Evolutionary conservation across 2,797 vertebrate species (phyloP), one percentile per base, ranked within the genome.

Genomic region (Hyperoplus lanceolatus): DNA sequence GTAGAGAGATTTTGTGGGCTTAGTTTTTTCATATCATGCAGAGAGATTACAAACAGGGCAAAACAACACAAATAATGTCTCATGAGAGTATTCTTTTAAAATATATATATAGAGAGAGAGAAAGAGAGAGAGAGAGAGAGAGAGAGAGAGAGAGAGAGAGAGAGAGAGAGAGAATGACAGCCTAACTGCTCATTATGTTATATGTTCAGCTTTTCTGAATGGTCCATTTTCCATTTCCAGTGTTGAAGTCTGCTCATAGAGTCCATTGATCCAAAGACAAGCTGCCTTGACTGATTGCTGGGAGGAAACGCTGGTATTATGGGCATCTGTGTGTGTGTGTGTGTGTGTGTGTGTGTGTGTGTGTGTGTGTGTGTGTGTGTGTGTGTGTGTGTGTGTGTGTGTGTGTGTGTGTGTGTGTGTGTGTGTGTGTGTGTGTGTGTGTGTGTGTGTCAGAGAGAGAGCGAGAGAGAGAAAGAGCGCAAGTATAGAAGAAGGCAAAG

Each of bases 401-500:
- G 15, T 80, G 79, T 80, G 61, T 83, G 69, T 56, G 74, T 66
- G 71, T 66, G 55, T 81, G 59, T 63, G 66, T 42, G 59, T 58
- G 65, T 11, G 56, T 8, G 50, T 4, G 67, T 14, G 46, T 6
- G 42, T 6, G 61, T 41, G 46, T 36, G 51, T n/a, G 13, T 12
- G 67, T 49, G n/a, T 39, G 21, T 39, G 29, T 29, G 29, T 29
- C 2, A 29, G 29, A 29, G 29, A 29, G 29, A 29, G 29, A 29
- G 29, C 29, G n/a, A 8, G 95, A 94, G 95, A 93, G 94, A 93
- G 87, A 84, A 93, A 89, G 81, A 73, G 94, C 90, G 93, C 87
- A 94, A 92, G 95, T 94, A 92, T 90, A 93, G 94, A 92, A 93
- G 92, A 95, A 95, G 94, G 95, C 92, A 95, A 92, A 95, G 92